Conservation (phyloP, 2,113 vertebrate species). For the Orycteropus afer region DNA sequence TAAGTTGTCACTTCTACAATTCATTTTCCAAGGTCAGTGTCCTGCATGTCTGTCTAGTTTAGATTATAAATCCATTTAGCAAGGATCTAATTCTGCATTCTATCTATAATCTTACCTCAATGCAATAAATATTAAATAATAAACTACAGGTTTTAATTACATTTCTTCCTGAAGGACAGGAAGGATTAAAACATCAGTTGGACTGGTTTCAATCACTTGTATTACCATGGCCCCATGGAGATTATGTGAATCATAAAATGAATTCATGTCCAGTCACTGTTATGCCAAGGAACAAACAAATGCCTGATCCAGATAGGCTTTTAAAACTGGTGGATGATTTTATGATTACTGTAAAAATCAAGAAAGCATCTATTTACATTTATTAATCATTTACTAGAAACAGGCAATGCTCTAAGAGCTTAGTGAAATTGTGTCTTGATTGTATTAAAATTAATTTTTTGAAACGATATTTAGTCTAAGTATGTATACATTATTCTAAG, state of each 20-base stretch:
- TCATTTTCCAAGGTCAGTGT: slow-evolving; percentile 49
- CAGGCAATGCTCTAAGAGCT: background rate
- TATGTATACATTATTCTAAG: background rate
- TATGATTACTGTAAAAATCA: slow-evolving; percentile 62
- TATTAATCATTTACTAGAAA: slow-evolving; percentile 67
- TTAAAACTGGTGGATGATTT: slow-evolving; percentile 63
- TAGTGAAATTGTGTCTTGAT: slow-evolving; percentile 53
- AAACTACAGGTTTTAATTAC: slow-evolving; percentile 59
- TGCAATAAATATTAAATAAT: slow-evolving; percentile 51
- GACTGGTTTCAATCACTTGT: background rate
- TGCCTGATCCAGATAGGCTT: slow-evolving; percentile 49
- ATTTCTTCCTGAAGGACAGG: slow-evolving; percentile 71
- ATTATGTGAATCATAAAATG: slow-evolving; percentile 56
- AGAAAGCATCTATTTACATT: background rate
- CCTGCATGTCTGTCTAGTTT: slow-evolving; percentile 46
- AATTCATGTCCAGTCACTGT: slow-evolving; percentile 35
- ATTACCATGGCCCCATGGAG: background rate
- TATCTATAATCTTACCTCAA: slow-evolving; percentile 56
- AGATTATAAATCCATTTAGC: slow-evolving; percentile 64
- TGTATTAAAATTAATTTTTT: slow-evolving; percentile 43
- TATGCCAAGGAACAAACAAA: slow-evolving; percentile 43
- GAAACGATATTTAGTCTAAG: background rate
- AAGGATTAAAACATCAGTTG: slow-evolving; percentile 68
- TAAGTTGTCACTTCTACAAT: background rate
- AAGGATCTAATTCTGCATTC: slow-evolving; percentile 29